A percentile compares a stretch with the other conserved stretches of the same genome.
Conservation (phyloP, 1,140 invertebrate genomes). For the Lordiphosa clarofinis region DNA sequence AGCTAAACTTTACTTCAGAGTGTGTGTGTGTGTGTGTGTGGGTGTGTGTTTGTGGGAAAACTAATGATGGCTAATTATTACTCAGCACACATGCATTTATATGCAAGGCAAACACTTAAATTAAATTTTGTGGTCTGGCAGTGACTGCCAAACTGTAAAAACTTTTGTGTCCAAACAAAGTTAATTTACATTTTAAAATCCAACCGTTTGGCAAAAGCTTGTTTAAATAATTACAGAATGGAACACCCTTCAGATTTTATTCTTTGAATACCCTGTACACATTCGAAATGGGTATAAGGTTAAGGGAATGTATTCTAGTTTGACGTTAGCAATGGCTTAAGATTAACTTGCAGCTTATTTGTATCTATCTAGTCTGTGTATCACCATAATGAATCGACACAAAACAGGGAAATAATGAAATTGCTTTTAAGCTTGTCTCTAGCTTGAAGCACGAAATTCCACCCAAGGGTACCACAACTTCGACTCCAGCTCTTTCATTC, state of each 20-base stretch:
- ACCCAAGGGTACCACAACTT: too few relatives aligned
- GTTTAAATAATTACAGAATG: conserved; percentile 46
- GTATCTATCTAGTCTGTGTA: too few relatives aligned
- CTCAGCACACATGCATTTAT: conserved; percentile 36
- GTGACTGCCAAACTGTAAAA: conserved; percentile 25
- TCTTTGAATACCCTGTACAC: conserved; percentile 12
- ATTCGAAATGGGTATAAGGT: too few relatives aligned
- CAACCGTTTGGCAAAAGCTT: conserved; percentile 35
- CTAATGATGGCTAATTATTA: conserved; percentile 66
- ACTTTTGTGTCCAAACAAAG: conserved; percentile 39
- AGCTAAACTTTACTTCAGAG: conserved; percentile 29
- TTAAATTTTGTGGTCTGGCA: neutral
- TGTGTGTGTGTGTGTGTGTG: too few relatives aligned
- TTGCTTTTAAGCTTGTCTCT: too few relatives aligned
- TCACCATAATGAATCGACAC: too few relatives aligned
- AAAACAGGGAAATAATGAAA: too few relatives aligned
- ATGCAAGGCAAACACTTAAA: conserved; percentile 4
- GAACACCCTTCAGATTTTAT: conserved; percentile 28
- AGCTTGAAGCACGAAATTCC: too few relatives aligned
- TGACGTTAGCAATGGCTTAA: too few relatives aligned
- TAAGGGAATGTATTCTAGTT: too few relatives aligned
- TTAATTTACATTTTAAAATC: conserved; percentile 56
- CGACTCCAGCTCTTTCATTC: conserved; percentile 5
- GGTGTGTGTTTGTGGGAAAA: conserved; percentile 16
- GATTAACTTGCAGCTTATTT: too few relatives aligned